These are phyloP conservation scores for Druceiella hillmani DNA, from an alignment of 2,888 invertebrate genomes.

Conservation along the genomic window DNA sequence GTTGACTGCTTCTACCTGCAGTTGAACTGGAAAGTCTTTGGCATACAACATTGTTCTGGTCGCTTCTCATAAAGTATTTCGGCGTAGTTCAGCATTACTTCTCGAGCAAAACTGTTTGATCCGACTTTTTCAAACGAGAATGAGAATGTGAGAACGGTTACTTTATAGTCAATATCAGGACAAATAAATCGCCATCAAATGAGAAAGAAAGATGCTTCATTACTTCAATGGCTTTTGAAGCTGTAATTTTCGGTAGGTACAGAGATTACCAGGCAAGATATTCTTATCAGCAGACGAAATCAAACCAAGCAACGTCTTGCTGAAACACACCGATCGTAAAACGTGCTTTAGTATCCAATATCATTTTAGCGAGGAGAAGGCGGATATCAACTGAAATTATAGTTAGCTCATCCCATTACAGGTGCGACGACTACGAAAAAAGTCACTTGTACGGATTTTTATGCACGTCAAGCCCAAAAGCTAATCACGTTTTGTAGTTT, in stretches of 20 bases:
- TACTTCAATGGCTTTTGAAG: neutral
- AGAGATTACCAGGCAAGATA: neutral
- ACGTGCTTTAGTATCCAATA: neutral
- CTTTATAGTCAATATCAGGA: neutral
- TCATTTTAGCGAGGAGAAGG: neutral
- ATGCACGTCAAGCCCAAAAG: neutral
- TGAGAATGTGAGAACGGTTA: neutral
- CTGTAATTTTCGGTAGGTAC: neutral
- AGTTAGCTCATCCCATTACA: neutral
- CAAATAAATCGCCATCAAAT: neutral
- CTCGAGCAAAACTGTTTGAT: neutral
- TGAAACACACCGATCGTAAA: neutral
- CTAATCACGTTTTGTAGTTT: neutral
- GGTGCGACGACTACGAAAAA: neutral
- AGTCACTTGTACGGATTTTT: slow-evolving; percentile 3
- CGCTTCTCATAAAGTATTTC: no score
- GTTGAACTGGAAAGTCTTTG: no score
- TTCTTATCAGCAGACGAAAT: neutral
- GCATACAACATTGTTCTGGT: no score
- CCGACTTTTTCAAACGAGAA: neutral
- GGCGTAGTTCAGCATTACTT: no score
- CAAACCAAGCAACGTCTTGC: neutral
- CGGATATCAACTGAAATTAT: neutral
- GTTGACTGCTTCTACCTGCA: no score
- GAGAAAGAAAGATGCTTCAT: neutral